These are phyloP conservation scores for Neopipo cinnamomea DNA, from an alignment of 2,113 vertebrate genomes.

Conservation along the genomic window DNA sequence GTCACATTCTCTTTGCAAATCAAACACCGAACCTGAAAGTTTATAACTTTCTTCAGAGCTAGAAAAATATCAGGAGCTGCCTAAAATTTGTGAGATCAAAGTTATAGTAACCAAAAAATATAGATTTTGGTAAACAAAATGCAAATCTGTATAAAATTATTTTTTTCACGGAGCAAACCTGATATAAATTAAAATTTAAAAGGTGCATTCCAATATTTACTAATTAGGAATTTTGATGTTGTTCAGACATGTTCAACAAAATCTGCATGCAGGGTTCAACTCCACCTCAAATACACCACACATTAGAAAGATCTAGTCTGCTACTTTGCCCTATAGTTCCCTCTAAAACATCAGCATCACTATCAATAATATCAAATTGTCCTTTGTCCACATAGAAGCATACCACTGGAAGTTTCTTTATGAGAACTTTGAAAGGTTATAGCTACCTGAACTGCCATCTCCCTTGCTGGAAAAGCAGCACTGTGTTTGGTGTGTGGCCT, in stretches of 20 bases:
- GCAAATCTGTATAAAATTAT: neutral
- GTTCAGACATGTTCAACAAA: neutral
- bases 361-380: neutral
- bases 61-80: neutral
- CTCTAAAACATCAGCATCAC: neutral
- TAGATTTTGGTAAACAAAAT: neutral
- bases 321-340: neutral
- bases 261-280: neutral
- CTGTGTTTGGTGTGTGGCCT: neutral
- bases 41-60: neutral
- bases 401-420: neutral
- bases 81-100: neutral
- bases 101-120: neutral
- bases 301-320: neutral
- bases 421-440: neutral
- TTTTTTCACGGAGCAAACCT: neutral
- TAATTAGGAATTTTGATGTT: neutral
- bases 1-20: neutral
- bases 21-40: neutral
- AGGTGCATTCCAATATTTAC: neutral
- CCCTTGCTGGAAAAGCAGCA: neutral
- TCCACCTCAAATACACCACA: neutral
- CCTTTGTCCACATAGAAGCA: neutral
- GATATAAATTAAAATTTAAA: neutral
- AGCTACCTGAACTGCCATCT: neutral